A percentile compares a stretch with the other conserved stretches of the same genome.
phyloP scores from a whole-genome alignment of 2,797 vertebrate species.

The Triplophysa yarkandensis region DNA sequence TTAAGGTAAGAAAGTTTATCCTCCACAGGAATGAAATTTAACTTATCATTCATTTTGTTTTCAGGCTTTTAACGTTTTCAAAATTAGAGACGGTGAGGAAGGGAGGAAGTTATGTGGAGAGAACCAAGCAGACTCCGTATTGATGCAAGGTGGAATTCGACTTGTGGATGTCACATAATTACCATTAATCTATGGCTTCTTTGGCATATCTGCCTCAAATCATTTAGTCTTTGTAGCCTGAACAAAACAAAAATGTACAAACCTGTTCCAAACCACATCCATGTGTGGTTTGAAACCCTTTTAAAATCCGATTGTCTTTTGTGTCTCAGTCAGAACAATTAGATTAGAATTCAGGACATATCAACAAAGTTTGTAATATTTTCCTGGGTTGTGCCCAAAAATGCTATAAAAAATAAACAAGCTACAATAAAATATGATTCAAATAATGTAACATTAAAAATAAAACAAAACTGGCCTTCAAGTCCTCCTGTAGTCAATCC shows the following conservation, averaged over 20 bases:
- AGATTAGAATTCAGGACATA: neutral
- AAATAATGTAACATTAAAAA: too few relatives aligned
- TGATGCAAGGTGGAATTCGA: neutral
- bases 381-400: too few relatives aligned
- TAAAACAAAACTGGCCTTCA: too few relatives aligned
- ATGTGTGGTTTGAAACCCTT: neutral
- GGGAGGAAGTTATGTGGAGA: neutral
- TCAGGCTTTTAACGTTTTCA: neutral
- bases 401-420: too few relatives aligned
- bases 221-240: neutral
- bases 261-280: neutral
- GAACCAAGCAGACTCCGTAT: neutral
- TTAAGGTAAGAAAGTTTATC: neutral
- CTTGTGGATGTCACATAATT: neutral
- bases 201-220: neutral
- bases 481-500: too few relatives aligned
- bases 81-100: neutral
- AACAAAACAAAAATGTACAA: neutral
- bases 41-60: neutral
- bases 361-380: neutral
- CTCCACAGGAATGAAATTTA: neutral
- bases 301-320: neutral
- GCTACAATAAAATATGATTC: too few relatives aligned
- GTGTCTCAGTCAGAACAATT: neutral
- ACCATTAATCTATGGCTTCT: conserved; percentile 5